These are phyloP conservation scores for Noctua janthina DNA, from an alignment of 2,888 invertebrate species.

Conservation along the genomic window DNA sequence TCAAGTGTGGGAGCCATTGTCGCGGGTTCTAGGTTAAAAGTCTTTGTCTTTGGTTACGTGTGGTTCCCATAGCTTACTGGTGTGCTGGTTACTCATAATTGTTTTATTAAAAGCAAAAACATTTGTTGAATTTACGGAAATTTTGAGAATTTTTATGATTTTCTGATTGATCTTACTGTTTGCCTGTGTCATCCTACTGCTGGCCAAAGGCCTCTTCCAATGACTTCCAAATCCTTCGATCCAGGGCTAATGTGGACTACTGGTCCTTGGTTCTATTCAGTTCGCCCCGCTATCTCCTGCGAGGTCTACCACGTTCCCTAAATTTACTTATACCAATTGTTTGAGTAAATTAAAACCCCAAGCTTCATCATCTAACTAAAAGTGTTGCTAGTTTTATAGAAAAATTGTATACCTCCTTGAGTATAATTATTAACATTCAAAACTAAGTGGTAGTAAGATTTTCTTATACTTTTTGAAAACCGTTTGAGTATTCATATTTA, in stretches of 20 bases:
- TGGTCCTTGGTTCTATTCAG: too few species aligned
- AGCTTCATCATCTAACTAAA: background rate
- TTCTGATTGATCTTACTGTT: background rate
- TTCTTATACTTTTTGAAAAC: background rate
- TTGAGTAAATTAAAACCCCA: background rate
- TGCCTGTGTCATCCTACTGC: too few species aligned
- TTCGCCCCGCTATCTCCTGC: too few species aligned
- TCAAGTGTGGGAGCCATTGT: slow-evolving; percentile 86
- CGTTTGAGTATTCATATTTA: background rate
- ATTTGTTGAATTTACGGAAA: slow-evolving; percentile 35
- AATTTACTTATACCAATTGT: background rate
- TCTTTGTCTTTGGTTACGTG: slow-evolving; percentile 74
- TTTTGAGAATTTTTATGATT: slow-evolving; percentile 14
- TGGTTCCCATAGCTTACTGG: slow-evolving; percentile 79
- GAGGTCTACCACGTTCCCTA: background rate
- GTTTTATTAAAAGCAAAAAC: slow-evolving; percentile 59
- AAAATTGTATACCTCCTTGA: background rate
- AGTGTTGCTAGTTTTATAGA: background rate
- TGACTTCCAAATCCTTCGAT: too few species aligned
- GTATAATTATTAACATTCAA: background rate
- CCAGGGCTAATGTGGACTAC: too few species aligned
- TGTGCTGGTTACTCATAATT: slow-evolving; percentile 61
- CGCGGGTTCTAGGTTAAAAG: slow-evolving; percentile 83
- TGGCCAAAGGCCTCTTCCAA: too few species aligned
- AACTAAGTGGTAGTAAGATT: background rate